Base-by-base conservation (phyloP, 1,140 invertebrate species). In the Aphelinus certus region DNA sequence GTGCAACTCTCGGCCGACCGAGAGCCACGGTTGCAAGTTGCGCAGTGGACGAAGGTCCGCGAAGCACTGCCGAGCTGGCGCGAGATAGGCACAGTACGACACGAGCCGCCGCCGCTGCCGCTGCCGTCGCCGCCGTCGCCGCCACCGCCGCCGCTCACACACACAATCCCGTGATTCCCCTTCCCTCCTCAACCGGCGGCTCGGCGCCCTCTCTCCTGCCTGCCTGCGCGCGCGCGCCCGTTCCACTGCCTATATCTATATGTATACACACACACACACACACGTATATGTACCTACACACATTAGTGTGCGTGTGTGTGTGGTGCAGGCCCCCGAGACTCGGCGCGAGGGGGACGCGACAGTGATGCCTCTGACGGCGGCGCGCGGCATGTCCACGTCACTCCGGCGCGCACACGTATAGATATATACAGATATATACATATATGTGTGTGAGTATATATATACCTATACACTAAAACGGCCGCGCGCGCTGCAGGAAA, bases 31-130 rank as follows among this genome's bases (percentile, higher is more conserved):
- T 46, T 42, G 42, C 64, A 26, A 26, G 26, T 26, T 26, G 65
- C 56, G 57, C 62, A 58, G 75, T 65, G 76, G 64, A 71, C 78
- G 80, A 76, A 78, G 75, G 82, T 78, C 77, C 79, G 78, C 74
- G 78, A 78, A 79, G 81, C 75, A 83, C 83, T 83, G 83, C 83
- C 76, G 81, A 79, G 77, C 60, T 64, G 70, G 71, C 43, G 78
- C 70, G 71, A 73, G 55, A 67, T 73, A 69, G 72, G 62, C 73
- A 56, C 53, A 51, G 47, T 53, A 42, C 66, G 55, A 56, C n/a
- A 58, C 63, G 7, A 26, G 9, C 51, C 4, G 72, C 60, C 72
- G 26, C 57, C 3, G 67, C 47, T 55, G 64, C 71, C 26, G 53
- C 53, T 7, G 63, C 63, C 47, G 47, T 48, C 2, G 58, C 58